A percentile compares a stretch with the other conserved stretches of the same genome.
Evolutionary conservation across 2,888 invertebrate genomes (phyloP).

Genomic region (Drosophila neutralis): DNA sequence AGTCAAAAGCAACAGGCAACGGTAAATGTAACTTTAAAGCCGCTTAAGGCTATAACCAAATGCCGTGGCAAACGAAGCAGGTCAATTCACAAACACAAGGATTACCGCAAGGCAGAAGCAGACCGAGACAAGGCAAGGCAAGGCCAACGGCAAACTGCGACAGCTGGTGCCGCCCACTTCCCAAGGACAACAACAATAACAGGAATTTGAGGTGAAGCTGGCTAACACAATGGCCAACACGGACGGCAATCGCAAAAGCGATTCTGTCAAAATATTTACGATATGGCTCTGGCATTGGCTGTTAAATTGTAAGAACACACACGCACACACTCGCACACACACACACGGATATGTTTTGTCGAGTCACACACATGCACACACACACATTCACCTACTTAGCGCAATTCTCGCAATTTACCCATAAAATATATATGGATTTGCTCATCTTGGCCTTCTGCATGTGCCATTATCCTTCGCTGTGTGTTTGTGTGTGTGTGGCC

Average conservation of each 20-base stretch:
- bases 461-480: slow-evolving; percentile 38
- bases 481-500: slow-evolving; percentile 27
- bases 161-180: slow-evolving; percentile 50
- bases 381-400: slow-evolving; percentile 58
- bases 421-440: slow-evolving; percentile 41
- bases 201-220: slow-evolving; percentile 17
- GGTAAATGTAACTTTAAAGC: slow-evolving; percentile 72
- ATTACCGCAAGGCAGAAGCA: slow-evolving; percentile 58
- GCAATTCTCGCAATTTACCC: slow-evolving; percentile 58
- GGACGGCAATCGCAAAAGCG: slow-evolving; percentile 73
- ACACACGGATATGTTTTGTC: slow-evolving; percentile 52
- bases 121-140: slow-evolving; percentile 4
- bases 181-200: slow-evolving; percentile 39
- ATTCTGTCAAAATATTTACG: slow-evolving; percentile 80
- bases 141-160: slow-evolving; percentile 20
- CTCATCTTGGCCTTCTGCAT: slow-evolving; percentile 34
- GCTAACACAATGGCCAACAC: slow-evolving; percentile 69
- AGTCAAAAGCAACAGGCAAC: slow-evolving; percentile 59
- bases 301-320: slow-evolving; percentile 61
- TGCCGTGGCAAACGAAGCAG: slow-evolving; percentile 77
- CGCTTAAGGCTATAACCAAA: slow-evolving; percentile 77
- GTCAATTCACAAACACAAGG: slow-evolving; percentile 77
- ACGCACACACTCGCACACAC: slow-evolving; percentile 23
- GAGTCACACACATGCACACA: slow-evolving; percentile 5
- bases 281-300: slow-evolving; percentile 73